Evolutionary conservation across 1,140 invertebrate species (phyloP).

Genomic region (Drosophila pectinifera): DNA sequence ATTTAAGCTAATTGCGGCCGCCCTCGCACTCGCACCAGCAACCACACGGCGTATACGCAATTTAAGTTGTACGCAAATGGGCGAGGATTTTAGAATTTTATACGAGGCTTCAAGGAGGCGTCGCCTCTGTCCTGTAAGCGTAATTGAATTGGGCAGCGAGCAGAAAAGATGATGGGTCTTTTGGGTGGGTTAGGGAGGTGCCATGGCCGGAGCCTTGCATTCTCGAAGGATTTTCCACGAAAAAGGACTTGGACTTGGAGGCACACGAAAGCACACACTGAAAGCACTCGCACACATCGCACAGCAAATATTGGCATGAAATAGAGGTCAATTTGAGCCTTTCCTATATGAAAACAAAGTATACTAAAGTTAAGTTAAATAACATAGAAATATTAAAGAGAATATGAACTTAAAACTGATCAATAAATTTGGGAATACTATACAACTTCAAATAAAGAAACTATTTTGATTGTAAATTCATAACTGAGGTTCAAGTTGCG

Average conservation of each 20-base stretch:
- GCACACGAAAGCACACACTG: background rate
- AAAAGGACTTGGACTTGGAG: background rate
- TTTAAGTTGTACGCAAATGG: conserved; percentile 32
- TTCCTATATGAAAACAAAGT: background rate
- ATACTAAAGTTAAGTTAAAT: background rate
- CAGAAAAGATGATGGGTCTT: conserved; percentile 30
- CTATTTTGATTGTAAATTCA: too few species aligned
- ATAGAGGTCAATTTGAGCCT: background rate
- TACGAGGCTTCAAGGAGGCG: conserved; percentile 28
- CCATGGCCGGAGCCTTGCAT: conserved; percentile 21
- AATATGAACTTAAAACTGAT: too few species aligned
- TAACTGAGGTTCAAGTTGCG: background rate
- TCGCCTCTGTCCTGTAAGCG: conserved; percentile 29
- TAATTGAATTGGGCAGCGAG: conserved; percentile 67
- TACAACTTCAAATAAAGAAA: too few species aligned
- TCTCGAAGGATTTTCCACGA: conserved; percentile 16
- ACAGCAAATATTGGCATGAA: background rate
- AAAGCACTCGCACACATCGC: background rate
- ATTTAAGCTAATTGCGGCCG: conserved; percentile 65
- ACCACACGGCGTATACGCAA: conserved; percentile 56
- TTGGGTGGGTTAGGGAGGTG: conserved; percentile 1
- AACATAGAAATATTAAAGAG: too few species aligned
- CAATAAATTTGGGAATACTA: too few species aligned
- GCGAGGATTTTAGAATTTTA: conserved; percentile 37
- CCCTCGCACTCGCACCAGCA: conserved; percentile 6